Evolutionary conservation across 2,113 vertebrate species (phyloP), one percentile per base, ranked within the genome.

Genomic region (Miniopterus natalensis): DNA sequence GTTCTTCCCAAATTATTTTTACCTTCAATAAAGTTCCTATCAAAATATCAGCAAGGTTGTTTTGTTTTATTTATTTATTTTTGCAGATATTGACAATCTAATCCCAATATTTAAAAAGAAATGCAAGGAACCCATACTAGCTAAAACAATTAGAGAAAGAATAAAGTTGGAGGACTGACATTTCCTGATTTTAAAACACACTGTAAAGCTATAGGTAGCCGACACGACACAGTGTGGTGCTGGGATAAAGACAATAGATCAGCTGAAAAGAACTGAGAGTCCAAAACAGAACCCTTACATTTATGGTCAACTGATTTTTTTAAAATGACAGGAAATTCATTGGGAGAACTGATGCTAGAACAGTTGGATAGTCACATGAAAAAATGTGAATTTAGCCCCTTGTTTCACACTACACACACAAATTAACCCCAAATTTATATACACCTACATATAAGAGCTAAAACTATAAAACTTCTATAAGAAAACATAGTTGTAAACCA

Each of bases 401-500:
- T 42, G n/a, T 31, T 18, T 92, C 45, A 92, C 8, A 79, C 1
- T 31, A 49, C 20, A 85, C 27, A n/a, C 31, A 59, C 17, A 86
- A 45, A 90, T n/a, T 51, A 55, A 78, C 13, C 20, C 6, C 17
- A 87, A 85, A 53, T 40, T 91, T 10, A 88, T 31, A 66, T 0
- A 21, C 63, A 79, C 12, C 20, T 77, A 80, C 90, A n/a, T 81
- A 31, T 18, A 94, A 86, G 20, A 75, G 23, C 14, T 55, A 84
- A 85, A 40, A 29, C 51, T 74, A 74, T 31, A 73, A 88, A 95
- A 75, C 2, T 74, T 85, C n/a, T 84, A 80, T n/a, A 95, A 57
- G 36, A 63, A 88, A 92, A 93, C 4, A 53, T 3, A 75, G 23
- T 71, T 88, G 20, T 84, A 92, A 95, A 51, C 1, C 4, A 68